Base-by-base conservation (phyloP, 2,888 invertebrate species). In the Macaria notata region DNA sequence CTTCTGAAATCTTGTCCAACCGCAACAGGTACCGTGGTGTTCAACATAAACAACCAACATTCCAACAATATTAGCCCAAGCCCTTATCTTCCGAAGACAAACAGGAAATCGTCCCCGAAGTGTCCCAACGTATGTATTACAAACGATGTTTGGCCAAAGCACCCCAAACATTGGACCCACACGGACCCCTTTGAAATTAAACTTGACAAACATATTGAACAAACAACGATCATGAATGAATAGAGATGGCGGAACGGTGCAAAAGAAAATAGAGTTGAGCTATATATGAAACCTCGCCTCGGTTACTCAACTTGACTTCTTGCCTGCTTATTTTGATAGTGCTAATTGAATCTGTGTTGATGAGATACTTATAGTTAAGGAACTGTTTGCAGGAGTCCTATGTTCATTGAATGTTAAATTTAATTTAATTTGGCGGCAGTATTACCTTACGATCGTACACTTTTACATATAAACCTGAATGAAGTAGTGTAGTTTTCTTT, bases 51-150 rank as follows among this genome's bases (percentile, higher is more conserved):
- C 60, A 47, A 59, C 59, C 56, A 54, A 72, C 68, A 69, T 60
- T 64, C 48, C 61, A 50, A 61, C 46, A 63, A 61, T 63, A 64
- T 77, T 75, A 69, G 71, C 65, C 61, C 59, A 70, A 70, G 55
- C 71, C 78, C 76, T 79, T 79, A 79, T 79, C 79, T 75, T 64
- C 50, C 59, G 29, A 45, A 44, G 30, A 9, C 73, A 75, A 77
- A 79, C 79, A 79, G 79, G 79, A 79, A 77, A 79, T 78, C 68
- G 71, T 71, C 68, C 70, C 72, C 66, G 66, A 71, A 71, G 72
- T 74, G 75, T 76, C 65, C 65, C 64, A 69, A 65, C 66, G 66
- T 66, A 71, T 75, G 76, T 75, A 63, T 9, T 70, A 75, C 68
- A 72, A 69, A 65, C 64, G 65, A 54, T 64, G 68, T 76, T 73